Conservation (phyloP, 1,140 invertebrate genomes). For the Phymastichus coffea region DNA sequence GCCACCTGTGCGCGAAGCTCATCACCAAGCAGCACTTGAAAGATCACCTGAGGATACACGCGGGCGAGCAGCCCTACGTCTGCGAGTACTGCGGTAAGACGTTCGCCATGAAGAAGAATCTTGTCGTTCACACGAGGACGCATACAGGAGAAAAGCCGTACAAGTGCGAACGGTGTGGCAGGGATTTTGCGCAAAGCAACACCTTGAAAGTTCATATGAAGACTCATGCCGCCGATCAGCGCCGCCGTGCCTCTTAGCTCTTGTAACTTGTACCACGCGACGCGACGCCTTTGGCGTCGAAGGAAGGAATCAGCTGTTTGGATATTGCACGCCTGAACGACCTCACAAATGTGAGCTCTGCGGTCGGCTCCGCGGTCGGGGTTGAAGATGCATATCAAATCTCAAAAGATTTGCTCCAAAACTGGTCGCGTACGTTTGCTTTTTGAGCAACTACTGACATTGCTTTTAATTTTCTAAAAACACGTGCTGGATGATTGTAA, state of each 20-base stretch:
- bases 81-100: conserved; percentile 76
- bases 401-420: no score
- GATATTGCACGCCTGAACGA: no score
- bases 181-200: conserved; percentile 56
- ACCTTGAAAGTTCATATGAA: conserved; percentile 46
- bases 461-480: no score
- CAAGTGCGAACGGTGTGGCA: conserved; percentile 60
- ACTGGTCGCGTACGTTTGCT: no score
- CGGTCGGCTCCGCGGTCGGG: no score
- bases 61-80: conserved; percentile 41
- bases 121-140: conserved; percentile 64
- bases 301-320: no score
- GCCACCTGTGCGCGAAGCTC: conserved; percentile 65
- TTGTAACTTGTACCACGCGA: no score
- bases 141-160: conserved; percentile 69
- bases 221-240: conserved; percentile 33
- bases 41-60: conserved; percentile 61
- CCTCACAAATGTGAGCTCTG: no score
- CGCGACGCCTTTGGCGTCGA: neutral
- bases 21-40: conserved; percentile 60
- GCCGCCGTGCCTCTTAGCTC: no score
- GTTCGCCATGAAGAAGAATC: conserved; percentile 72
- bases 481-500: no score
- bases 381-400: no score
- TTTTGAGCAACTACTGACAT: no score